Evolutionary conservation across 2,797 vertebrate species (phyloP).

Genomic region (Passerculus sandwichensis): DNA sequence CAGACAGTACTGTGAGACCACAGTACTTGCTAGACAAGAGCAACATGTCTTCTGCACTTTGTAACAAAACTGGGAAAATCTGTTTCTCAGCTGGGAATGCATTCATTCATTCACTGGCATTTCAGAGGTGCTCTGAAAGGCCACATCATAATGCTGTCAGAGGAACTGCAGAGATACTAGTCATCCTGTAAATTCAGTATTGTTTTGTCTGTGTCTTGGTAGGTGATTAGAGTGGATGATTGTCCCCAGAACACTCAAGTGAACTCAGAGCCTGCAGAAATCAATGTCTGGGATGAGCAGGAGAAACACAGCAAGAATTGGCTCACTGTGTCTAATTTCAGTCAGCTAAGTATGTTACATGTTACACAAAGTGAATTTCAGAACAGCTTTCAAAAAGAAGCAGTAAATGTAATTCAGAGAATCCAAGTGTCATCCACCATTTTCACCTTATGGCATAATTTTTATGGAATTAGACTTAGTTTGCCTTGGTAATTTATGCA

Average conservation of each 20-base stretch:
- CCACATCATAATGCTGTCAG: not conserved
- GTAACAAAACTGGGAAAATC: not conserved
- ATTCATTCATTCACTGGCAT: not conserved
- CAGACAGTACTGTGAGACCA: not conserved
- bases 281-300: conserved; percentile 58
- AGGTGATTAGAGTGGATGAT: conserved; percentile 76
- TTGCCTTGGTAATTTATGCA: not conserved
- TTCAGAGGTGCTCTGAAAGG: not conserved
- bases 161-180: not conserved
- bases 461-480: not conserved
- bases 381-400: not conserved
- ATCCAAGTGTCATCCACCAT: not conserved
- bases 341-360: conserved; percentile 85
- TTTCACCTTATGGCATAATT: not conserved
- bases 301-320: conserved; percentile 76
- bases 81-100: not conserved
- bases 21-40: not conserved
- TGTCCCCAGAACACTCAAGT: conserved; percentile 74
- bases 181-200: not conserved
- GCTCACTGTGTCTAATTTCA: conserved; percentile 86
- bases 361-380: not conserved
- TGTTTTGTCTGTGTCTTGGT: not conserved
- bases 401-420: not conserved
- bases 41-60: not conserved
- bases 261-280: conserved; percentile 72